These are phyloP conservation scores for Caenorhabditis becei DNA, from an alignment of 2,888 invertebrate genomes.

Conservation along the genomic window DNA sequence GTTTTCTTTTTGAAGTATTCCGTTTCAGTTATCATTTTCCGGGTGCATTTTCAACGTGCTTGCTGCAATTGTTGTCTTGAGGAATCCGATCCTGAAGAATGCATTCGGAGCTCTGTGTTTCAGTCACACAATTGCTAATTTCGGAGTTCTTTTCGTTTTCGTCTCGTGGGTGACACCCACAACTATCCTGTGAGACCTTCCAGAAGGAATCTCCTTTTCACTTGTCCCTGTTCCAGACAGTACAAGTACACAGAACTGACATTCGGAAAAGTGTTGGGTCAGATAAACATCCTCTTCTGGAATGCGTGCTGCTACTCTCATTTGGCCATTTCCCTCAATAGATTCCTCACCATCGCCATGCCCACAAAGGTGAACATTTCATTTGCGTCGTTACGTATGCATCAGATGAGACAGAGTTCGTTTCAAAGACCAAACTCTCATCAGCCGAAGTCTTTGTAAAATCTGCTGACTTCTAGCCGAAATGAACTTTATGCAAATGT, in stretches of 20 bases:
- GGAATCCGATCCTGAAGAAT: slow-evolving; percentile 63
- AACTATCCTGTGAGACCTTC: slow-evolving; percentile 55
- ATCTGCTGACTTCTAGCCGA: too few relatives aligned
- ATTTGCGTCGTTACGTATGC: too few relatives aligned
- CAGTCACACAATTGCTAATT: slow-evolving; percentile 65
- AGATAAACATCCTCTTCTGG: slow-evolving; percentile 71
- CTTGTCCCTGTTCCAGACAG: slow-evolving; percentile 31
- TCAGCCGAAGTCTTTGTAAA: too few relatives aligned
- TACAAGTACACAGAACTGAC: slow-evolving; percentile 31
- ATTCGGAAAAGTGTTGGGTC: slow-evolving; percentile 60
- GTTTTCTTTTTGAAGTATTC: not conserved
- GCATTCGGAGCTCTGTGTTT: slow-evolving; percentile 66
- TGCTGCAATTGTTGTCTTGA: slow-evolving; percentile 53
- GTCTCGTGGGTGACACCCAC: slow-evolving; percentile 56
- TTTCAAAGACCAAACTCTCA: too few relatives aligned
- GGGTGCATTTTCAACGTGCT: slow-evolving; percentile 59
- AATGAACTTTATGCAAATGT: too few relatives aligned
- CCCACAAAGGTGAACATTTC: slow-evolving; percentile 65
- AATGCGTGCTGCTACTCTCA: slow-evolving; percentile 71
- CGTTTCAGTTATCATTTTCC: slow-evolving; percentile 48
- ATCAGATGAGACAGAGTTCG: too few relatives aligned
- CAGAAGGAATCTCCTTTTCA: too few relatives aligned
- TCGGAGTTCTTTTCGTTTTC: slow-evolving; percentile 63
- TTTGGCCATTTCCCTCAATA: slow-evolving; percentile 67
- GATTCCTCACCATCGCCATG: slow-evolving; percentile 64